Conservation (phyloP, 64 coral and sea anemone species). For the Orbicella faveolata region DNA sequence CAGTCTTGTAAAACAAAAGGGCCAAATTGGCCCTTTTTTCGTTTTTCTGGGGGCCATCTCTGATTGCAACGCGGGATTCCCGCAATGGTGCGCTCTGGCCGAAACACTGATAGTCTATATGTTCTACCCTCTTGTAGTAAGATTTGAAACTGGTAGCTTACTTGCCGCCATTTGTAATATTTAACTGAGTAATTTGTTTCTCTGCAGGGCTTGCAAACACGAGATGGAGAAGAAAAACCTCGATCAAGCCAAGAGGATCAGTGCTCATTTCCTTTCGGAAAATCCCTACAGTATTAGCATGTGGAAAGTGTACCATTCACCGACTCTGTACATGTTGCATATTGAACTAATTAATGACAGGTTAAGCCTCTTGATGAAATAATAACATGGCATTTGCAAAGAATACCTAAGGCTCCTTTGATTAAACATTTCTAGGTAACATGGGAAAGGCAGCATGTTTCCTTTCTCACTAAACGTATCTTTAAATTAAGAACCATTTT, state of each 20-base stretch:
- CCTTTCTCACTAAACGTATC: too few relatives aligned
- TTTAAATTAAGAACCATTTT: not conserved
- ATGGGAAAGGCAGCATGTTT: too few relatives aligned
- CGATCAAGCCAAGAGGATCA: constrained; percentile 78
- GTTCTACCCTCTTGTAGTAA: too few relatives aligned
- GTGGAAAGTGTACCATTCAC: constrained; percentile 96
- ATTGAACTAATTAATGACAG: not conserved
- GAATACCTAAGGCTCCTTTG: not conserved
- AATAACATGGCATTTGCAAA: too few relatives aligned
- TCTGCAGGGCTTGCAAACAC: constrained; percentile 72
- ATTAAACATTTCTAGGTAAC: not conserved
- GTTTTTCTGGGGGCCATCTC: too few relatives aligned
- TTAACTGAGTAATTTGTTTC: not conserved
- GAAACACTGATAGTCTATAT: not conserved
- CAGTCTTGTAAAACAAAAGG: too few relatives aligned
- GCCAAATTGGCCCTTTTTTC: too few relatives aligned
- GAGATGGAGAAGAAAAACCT: constrained; percentile 49
- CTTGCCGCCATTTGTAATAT: not conserved
- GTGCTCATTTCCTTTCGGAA: constrained; percentile 53
- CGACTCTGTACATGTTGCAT: not conserved
- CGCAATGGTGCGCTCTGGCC: too few relatives aligned
- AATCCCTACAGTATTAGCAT: constrained; percentile 70
- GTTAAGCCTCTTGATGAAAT: not conserved
- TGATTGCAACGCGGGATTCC: too few relatives aligned
- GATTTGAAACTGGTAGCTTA: not conserved